Conservation (phyloP, 2,888 invertebrate species). For the Amphipyra berbera region DNA sequence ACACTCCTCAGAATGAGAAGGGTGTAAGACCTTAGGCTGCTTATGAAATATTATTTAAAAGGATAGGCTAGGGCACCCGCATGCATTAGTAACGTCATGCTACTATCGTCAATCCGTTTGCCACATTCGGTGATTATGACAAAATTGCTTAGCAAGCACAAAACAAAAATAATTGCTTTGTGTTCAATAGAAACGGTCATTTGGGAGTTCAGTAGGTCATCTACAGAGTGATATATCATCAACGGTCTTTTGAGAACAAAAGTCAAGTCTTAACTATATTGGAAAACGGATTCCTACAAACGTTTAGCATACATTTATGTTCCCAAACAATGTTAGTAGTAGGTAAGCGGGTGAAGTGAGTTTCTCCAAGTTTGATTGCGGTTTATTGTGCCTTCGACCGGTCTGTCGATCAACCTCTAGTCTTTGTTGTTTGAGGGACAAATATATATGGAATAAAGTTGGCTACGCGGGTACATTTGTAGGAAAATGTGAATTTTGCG, state of each 20-base stretch:
- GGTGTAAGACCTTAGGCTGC: no score
- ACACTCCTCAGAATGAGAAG: no score
- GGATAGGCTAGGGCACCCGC: no score
- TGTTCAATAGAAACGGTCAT: background rate
- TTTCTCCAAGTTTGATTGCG: conserved; percentile 74
- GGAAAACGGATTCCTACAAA: conserved; percentile 20
- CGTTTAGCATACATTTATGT: conserved; percentile 58
- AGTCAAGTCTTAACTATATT: background rate
- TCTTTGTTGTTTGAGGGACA: conserved; percentile 45
- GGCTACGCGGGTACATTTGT: background rate
- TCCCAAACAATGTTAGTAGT: conserved; percentile 63
- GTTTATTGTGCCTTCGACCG: conserved; percentile 64
- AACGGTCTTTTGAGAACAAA: background rate
- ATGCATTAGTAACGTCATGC: no score
- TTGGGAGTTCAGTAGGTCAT: no score
- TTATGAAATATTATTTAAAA: no score
- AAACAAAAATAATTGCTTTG: no score
- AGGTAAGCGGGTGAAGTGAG: conserved; percentile 60
- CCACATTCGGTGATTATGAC: no score
- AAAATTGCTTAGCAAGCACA: no score
- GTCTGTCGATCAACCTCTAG: conserved; percentile 52
- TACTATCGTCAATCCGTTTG: no score
- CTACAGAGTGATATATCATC: no score
- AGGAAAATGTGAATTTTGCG: background rate
- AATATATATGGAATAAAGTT: conserved; percentile 29